Base-by-base conservation (phyloP, 1,140 invertebrate genomes). In the Bemisia tabaci region DNA sequence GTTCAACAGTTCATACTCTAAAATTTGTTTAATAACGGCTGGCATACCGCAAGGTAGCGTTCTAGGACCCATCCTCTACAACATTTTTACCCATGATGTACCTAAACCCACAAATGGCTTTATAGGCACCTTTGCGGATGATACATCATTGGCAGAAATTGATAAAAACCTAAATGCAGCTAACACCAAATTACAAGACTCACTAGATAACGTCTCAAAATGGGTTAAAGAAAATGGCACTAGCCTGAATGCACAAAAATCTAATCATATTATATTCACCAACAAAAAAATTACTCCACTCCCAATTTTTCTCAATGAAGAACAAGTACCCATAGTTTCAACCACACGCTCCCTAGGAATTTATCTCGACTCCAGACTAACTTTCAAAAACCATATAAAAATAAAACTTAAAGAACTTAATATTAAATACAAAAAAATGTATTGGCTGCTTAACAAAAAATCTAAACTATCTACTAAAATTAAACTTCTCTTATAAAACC, bases 401-500 rank as follows among this genome's bases (percentile, higher is more conserved):
- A 60, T 24, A 1, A 65, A 65, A 65, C 2, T 26, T 21, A 27
- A 59, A 24, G 22, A 24, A 22, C 22, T 60, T 2, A 24, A 65
- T n/a, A 22, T 60, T n/a, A 65, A 59, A 59, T 26, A n/a, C 26
- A 59, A 63, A 9, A 24, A 24, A 59, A 59, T 65, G 63, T 70
- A 71, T 22, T 73, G 68, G 71, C 59, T 75, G 12, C 62, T 75
- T 12, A 68, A 68, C n/a, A 39, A 11, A 21, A 65, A 65, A 63
- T 71, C 69, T 0, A 26, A 66, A 59, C 63, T 75, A 33, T 70
- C 66, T 21, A 22, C 71, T 11, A 22, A 72, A 58, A 74, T 74
- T 63, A 74, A 75, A 70, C 22, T 74, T 5, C 60, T 71, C 12
- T 26, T 76, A 2, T 74, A 76, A 63, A 71, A 74, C 23, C n/a